A percentile compares a stretch with the other conserved stretches of the same genome.
Evolutionary conservation across 1,140 invertebrate species (phyloP).

Genomic region (Coptotermes formosanus): DNA sequence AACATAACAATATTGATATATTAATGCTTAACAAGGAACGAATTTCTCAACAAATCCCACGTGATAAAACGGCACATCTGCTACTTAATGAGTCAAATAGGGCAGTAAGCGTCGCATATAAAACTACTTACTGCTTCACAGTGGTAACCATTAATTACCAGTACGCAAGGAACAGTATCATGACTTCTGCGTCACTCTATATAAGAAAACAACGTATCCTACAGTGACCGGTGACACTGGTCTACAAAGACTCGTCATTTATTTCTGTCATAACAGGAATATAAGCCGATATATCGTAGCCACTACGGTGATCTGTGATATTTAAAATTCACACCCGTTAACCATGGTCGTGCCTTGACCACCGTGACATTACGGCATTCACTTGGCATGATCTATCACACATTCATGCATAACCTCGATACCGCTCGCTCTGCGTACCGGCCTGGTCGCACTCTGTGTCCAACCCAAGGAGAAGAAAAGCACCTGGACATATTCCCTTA

Average conservation of each 20-base stretch:
- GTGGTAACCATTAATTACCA: no score
- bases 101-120: no score
- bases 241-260: background rate
- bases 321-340: constrained; percentile 19
- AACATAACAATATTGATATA: no score
- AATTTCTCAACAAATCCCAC: no score
- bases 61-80: no score
- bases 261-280: constrained; percentile 4
- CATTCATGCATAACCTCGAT: background rate
- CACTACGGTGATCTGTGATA: background rate
- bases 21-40: no score
- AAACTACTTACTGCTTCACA: no score
- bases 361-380: background rate
- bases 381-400: constrained; percentile 15
- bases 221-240: background rate
- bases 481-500: no score
- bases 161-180: background rate
- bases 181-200: background rate
- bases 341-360: background rate
- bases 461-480: background rate
- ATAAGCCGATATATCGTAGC: constrained; percentile 12
- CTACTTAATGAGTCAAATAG: no score
- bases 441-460: background rate
- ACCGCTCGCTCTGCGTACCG: background rate
- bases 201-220: background rate